phyloP scores from a whole-genome alignment of 1,140 invertebrate species.

The Andrena cerasifolii region DNA sequence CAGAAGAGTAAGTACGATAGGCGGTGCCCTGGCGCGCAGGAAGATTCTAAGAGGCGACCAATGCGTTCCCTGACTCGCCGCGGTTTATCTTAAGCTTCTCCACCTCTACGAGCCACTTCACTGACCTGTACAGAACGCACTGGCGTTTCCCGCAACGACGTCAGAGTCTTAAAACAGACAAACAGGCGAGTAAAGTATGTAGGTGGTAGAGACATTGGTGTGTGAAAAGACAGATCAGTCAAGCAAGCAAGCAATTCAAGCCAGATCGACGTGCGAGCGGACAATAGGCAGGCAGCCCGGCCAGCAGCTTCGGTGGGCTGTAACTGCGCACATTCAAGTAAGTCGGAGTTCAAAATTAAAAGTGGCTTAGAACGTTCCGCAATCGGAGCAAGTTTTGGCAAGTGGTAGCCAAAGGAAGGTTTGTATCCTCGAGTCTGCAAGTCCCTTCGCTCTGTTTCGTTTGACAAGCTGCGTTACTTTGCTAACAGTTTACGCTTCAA shows the following conservation, averaged over 20 bases:
- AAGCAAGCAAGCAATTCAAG: conserved; percentile 30
- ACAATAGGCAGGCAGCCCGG: background rate
- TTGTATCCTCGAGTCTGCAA: too few species aligned
- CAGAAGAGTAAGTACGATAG: conserved; percentile 21
- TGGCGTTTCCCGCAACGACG: too few species aligned
- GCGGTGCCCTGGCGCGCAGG: background rate
- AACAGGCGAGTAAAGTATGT: background rate
- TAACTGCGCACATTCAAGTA: too few species aligned
- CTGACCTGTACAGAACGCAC: background rate
- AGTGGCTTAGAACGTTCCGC: too few species aligned
- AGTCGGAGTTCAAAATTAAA: too few species aligned
- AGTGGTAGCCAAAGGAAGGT: too few species aligned
- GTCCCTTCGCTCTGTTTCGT: too few species aligned
- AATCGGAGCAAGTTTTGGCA: too few species aligned
- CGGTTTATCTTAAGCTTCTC: too few species aligned
- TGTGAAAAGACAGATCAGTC: conserved; percentile 9
- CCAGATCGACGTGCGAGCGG: conserved; percentile 8
- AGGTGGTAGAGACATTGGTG: background rate
- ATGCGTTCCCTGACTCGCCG: background rate
- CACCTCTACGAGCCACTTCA: too few species aligned
- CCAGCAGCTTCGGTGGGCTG: background rate
- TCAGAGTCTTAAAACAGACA: background rate
- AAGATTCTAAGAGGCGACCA: background rate
- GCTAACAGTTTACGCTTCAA: too few species aligned
- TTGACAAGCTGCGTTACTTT: too few species aligned